Conservation (phyloP, 92 coral and sea anemone species). For the Epizoanthus rinbou region DNA sequence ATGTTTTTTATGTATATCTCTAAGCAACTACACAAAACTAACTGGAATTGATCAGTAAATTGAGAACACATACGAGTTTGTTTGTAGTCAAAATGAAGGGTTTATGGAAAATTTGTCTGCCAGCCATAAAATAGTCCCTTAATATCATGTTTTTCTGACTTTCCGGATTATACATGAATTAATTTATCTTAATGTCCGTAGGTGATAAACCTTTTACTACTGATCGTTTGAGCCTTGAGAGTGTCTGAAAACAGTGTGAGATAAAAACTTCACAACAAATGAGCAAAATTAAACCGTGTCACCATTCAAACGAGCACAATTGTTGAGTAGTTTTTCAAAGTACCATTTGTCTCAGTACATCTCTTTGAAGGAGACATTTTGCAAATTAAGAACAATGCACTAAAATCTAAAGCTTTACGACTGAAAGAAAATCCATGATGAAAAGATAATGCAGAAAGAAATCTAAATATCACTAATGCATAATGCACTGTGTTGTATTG, state of each 20-base stretch:
- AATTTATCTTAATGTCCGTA: no score
- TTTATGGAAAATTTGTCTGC: no score
- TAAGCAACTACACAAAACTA: conserved; percentile 10
- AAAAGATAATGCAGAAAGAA: background rate
- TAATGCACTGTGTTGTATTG: background rate
- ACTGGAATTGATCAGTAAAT: background rate
- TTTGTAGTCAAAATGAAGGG: background rate
- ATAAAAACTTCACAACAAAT: no score
- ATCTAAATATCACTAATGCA: background rate
- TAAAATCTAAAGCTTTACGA: background rate
- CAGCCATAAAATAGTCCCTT: no score
- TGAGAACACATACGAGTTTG: background rate
- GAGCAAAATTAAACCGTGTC: no score
- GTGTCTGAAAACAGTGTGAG: no score
- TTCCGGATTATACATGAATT: no score
- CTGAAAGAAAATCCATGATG: conserved; percentile 4
- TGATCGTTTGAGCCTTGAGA: no score
- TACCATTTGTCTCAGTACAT: background rate
- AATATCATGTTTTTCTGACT: no score
- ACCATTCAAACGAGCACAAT: no score
- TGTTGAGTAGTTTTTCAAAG: no score
- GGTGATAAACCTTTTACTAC: no score
- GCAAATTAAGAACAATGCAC: background rate
- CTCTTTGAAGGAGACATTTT: background rate
- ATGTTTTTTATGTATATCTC: background rate